A percentile compares a stretch with the other conserved stretches of the same genome.
Conservation (phyloP, 2,113 vertebrate genomes). For the Pomatostomus ruficeps region DNA sequence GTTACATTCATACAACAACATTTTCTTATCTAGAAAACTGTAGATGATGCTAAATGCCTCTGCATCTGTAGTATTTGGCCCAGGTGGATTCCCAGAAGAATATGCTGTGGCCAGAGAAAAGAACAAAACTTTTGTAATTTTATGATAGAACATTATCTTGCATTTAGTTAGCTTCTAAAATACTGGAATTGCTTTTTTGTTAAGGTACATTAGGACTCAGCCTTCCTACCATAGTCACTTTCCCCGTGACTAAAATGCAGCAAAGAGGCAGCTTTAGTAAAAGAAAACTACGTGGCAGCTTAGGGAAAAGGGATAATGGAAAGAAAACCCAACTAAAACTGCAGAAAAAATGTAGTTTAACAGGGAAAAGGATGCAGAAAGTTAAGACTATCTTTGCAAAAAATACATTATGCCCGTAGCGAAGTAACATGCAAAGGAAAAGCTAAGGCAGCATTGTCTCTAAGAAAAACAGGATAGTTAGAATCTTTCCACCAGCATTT, state of each 20-base stretch:
- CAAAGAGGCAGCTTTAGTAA: background rate
- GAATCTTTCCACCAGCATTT: background rate
- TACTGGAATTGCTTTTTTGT: background rate
- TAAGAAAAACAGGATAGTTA: background rate
- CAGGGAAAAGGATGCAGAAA: background rate
- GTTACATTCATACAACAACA: background rate
- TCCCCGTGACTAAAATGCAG: background rate
- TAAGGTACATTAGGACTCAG: background rate
- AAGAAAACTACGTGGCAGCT: background rate
- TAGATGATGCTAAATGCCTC: background rate
- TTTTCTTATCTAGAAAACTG: background rate
- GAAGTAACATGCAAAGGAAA: background rate
- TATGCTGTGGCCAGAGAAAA: conserved; percentile 1
- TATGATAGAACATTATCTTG: background rate
- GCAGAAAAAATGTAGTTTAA: background rate
- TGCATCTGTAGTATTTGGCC: conserved; percentile 7
- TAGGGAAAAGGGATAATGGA: background rate
- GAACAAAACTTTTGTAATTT: background rate
- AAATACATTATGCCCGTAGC: background rate
- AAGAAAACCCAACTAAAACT: background rate
- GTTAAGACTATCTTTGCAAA: background rate
- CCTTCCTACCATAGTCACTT: background rate
- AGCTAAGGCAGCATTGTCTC: background rate
- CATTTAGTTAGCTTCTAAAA: background rate
- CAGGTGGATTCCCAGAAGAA: background rate